Evolutionary conservation across 2,113 vertebrate genomes (phyloP).

Genomic region (Elaphurus davidianus): DNA sequence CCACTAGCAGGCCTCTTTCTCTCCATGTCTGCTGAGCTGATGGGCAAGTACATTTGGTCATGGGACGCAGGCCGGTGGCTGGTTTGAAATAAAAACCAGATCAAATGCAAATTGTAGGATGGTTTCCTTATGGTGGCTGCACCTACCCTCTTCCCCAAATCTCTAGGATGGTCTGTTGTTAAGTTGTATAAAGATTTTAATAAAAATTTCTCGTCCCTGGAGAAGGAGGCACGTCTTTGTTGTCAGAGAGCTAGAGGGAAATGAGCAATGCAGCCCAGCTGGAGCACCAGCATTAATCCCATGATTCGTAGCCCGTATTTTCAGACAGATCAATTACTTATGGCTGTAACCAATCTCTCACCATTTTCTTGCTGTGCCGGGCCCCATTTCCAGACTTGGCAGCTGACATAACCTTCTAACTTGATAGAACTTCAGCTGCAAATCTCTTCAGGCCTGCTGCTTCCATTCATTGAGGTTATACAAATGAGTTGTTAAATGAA

Average conservation of each 20-base stretch:
- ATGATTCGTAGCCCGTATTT: conserved; percentile 78
- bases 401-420: conserved; percentile 75
- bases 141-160: conserved; percentile 29
- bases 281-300: conserved; percentile 81
- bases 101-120: conserved; percentile 79
- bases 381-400: conserved; percentile 75
- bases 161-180: conserved; percentile 72
- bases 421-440: conserved; percentile 70
- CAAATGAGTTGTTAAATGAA: conserved; percentile 65
- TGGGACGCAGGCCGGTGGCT: conserved; percentile 68
- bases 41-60: conserved; percentile 65
- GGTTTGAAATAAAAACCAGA: conserved; percentile 84
- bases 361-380: conserved; percentile 69
- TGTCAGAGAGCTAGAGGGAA: conserved; percentile 81
- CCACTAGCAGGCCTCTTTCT: background rate
- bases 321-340: conserved; percentile 84
- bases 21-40: conserved; percentile 22
- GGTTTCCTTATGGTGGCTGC: conserved; percentile 77
- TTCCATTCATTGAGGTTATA: conserved; percentile 37
- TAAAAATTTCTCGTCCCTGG: conserved; percentile 83
- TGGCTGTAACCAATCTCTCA: conserved; percentile 80
- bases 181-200: conserved; percentile 84
- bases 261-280: conserved; percentile 81
- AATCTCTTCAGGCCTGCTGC: conserved; percentile 61
- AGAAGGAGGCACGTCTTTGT: conserved; percentile 84